These are phyloP conservation scores for Caenorhabditis sp. DNA, from an alignment of 2,888 invertebrate species.

Conservation along the genomic window DNA sequence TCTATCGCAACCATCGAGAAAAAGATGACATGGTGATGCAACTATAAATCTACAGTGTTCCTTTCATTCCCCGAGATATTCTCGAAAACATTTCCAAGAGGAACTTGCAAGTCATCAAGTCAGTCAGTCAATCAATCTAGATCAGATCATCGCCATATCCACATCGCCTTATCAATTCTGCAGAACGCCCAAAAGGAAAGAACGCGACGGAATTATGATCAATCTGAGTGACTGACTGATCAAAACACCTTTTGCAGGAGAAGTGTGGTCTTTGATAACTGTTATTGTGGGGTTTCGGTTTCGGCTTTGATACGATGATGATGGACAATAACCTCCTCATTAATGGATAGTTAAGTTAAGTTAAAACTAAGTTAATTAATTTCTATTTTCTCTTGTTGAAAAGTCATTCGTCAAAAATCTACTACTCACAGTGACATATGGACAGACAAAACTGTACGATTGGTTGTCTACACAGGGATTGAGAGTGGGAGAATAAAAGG, in stretches of 20 bases:
- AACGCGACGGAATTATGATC: too few species aligned
- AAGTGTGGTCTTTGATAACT: slow-evolving; percentile 49
- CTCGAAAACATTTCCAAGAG: not conserved
- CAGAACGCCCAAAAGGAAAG: too few species aligned
- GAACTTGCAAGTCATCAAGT: not conserved
- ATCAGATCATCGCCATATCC: slow-evolving; percentile 39
- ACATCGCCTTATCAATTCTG: slow-evolving; percentile 21
- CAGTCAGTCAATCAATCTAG: slow-evolving; percentile 9
- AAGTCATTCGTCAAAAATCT: slow-evolving; percentile 8
- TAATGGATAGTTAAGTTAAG: too few species aligned
- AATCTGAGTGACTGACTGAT: too few species aligned
- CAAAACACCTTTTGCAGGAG: slow-evolving; percentile 54
- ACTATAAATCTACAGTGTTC: slow-evolving; percentile 45
- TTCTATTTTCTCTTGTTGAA: too few species aligned
- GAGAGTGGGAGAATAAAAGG: not conserved
- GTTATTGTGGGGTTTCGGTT: slow-evolving; percentile 2
- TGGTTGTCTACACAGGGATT: not conserved
- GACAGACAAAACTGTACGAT: slow-evolving; percentile 11
- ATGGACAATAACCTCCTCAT: too few species aligned
- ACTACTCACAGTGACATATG: slow-evolving; percentile 1
- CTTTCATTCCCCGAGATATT: not conserved
- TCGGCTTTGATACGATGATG: too few species aligned
- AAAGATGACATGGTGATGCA: slow-evolving; percentile 4
- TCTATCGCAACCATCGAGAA: slow-evolving; percentile 14
- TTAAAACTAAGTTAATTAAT: too few species aligned